These are phyloP conservation scores for Oikopleura vanhoeffeni DNA, from an alignment of 23 tunicate genomes.

Conservation along the genomic window DNA sequence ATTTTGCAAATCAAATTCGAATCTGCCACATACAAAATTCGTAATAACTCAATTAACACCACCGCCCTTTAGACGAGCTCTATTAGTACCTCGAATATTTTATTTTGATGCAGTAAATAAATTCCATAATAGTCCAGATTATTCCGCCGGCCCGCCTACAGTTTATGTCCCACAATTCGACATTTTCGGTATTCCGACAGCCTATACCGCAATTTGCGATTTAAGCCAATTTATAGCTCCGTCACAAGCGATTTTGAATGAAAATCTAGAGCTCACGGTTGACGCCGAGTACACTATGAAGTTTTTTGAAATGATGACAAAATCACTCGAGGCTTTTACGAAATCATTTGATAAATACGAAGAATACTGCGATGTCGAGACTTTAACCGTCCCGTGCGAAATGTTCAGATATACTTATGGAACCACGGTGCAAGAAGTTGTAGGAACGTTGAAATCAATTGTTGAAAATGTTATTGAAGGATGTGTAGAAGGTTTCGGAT, in stretches of 20 bases:
- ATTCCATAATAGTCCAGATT: background rate
- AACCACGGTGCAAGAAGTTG: background rate
- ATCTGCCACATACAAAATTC: too few relatives aligned
- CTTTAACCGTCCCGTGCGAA: background rate
- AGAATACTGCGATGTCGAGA: background rate
- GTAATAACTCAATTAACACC: too few relatives aligned
- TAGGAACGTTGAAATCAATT: background rate
- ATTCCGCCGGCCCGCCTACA: too few relatives aligned
- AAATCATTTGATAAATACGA: background rate
- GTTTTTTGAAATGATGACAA: background rate
- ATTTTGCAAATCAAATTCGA: too few relatives aligned
- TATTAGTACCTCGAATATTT: background rate
- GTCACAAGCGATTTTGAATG: constrained; percentile 2
- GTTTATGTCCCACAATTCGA: background rate
- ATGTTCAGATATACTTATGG: background rate
- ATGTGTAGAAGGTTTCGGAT: background rate
- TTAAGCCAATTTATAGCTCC: background rate
- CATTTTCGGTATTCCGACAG: background rate
- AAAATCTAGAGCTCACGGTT: background rate
- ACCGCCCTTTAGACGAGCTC: background rate
- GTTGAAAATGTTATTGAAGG: background rate
- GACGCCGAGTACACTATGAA: background rate
- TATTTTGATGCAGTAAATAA: background rate
- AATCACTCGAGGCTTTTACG: background rate
- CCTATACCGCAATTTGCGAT: background rate